These are phyloP conservation scores for Macrobrachium nipponense DNA, from an alignment of 1,140 invertebrate genomes.

Conservation along the genomic window DNA sequence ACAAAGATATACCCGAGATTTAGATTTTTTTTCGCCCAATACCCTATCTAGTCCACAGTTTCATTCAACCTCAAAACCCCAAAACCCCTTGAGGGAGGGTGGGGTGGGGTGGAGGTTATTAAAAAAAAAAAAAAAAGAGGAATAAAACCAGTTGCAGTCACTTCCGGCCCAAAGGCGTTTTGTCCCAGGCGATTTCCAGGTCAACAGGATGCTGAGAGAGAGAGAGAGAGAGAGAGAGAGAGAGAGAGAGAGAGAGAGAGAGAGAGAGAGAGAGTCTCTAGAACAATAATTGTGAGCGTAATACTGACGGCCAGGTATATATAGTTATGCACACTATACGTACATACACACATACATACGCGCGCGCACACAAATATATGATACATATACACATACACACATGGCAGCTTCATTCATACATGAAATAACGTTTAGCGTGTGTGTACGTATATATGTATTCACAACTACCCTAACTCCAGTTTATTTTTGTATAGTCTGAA, in stretches of 20 bases:
- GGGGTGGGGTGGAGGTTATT: too few relatives aligned
- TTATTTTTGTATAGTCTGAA: too few relatives aligned
- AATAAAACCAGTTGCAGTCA: too few relatives aligned
- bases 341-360: background rate
- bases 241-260: background rate
- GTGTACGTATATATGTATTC: background rate
- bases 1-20: background rate
- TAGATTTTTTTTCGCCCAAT: background rate
- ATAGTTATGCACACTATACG: background rate
- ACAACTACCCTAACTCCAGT: too few relatives aligned
- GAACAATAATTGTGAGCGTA: too few relatives aligned
- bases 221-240: too few relatives aligned
- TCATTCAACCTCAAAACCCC: too few relatives aligned
- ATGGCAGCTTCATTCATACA: background rate
- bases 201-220: too few relatives aligned
- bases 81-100: too few relatives aligned
- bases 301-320: background rate
- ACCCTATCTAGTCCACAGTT: background rate
- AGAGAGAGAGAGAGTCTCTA: background rate
- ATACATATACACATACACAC: background rate
- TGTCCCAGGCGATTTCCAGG: too few relatives aligned
- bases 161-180: too few relatives aligned
- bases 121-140: too few relatives aligned
- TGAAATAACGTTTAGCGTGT: background rate
- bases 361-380: background rate